A percentile compares a stretch with the other conserved stretches of the same genome.
Evolutionary conservation across 1,140 invertebrate species (phyloP).

Genomic region (Drepana arcuata): DNA sequence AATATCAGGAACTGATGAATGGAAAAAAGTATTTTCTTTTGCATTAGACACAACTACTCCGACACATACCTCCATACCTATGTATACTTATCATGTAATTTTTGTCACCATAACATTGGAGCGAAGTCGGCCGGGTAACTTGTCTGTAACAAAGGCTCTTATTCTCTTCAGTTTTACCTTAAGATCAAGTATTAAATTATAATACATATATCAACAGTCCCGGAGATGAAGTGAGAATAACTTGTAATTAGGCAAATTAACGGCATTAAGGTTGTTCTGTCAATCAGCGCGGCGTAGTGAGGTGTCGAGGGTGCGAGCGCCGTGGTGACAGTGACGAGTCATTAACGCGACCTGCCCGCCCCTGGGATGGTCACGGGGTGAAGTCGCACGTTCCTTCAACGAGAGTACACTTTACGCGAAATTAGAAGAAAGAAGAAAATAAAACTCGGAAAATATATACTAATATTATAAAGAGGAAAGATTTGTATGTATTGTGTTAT

Average conservation of each 20-base stretch:
- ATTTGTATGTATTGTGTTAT: no score
- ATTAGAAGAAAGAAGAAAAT: no score
- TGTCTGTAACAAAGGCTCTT: background rate
- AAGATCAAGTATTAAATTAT: background rate
- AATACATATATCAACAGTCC: background rate
- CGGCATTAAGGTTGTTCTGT: conserved; percentile 9
- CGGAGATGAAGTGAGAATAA: no score
- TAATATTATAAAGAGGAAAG: no score
- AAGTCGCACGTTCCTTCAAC: background rate
- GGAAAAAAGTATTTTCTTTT: no score
- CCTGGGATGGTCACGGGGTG: background rate
- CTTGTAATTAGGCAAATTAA: conserved; percentile 18
- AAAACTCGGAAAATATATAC: no score
- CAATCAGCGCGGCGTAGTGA: conserved; percentile 11
- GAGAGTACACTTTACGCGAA: background rate
- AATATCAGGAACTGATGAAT: no score
- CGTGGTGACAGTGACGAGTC: conserved; percentile 42
- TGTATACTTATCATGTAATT: no score
- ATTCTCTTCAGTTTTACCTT: background rate
- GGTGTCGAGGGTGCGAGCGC: conserved; percentile 11
- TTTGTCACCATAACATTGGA: background rate
- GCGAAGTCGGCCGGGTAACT: background rate
- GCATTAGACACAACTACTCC: no score
- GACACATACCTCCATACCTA: no score
- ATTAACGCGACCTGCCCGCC: conserved; percentile 23